Conservation (phyloP, 2,113 vertebrate species). For the Tychaedon coryphoeus region DNA sequence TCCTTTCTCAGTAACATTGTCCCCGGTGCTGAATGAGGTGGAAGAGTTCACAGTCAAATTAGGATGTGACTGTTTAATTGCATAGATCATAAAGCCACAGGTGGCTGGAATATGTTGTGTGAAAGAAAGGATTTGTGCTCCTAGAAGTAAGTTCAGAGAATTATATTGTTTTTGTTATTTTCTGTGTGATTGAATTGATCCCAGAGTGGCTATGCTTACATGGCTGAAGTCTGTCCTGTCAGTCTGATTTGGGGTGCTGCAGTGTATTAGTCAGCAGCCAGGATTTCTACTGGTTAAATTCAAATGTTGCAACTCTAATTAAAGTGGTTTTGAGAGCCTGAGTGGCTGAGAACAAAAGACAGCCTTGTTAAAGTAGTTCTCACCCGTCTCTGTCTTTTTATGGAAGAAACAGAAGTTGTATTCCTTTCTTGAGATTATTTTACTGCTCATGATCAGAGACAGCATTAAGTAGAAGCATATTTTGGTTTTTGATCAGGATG, state of each 20-base stretch:
- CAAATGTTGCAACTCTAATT: not conserved
- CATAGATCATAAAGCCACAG: not conserved
- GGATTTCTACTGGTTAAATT: not conserved
- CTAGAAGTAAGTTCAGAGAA: not conserved
- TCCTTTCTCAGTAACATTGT: not conserved
- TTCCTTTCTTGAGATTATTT: not conserved
- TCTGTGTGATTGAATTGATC: not conserved
- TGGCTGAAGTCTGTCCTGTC: not conserved
- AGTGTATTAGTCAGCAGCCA: not conserved
- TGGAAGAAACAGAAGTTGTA: not conserved
- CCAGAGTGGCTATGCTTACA: not conserved
- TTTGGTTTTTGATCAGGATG: not conserved
- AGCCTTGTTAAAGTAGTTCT: not conserved
- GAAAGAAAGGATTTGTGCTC: not conserved
- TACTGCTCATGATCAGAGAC: not conserved
- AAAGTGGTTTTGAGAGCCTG: not conserved
- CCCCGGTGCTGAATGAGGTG: not conserved
- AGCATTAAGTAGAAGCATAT: not conserved
- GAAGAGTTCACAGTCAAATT: not conserved
- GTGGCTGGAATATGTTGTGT: not conserved
- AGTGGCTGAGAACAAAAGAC: not conserved
- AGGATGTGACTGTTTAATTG: not conserved
- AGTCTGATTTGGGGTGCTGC: not conserved
- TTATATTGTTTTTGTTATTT: not conserved
- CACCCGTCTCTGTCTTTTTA: not conserved